Conservation (phyloP, 2,888 invertebrate genomes). For the Drosophila lacicola region DNA sequence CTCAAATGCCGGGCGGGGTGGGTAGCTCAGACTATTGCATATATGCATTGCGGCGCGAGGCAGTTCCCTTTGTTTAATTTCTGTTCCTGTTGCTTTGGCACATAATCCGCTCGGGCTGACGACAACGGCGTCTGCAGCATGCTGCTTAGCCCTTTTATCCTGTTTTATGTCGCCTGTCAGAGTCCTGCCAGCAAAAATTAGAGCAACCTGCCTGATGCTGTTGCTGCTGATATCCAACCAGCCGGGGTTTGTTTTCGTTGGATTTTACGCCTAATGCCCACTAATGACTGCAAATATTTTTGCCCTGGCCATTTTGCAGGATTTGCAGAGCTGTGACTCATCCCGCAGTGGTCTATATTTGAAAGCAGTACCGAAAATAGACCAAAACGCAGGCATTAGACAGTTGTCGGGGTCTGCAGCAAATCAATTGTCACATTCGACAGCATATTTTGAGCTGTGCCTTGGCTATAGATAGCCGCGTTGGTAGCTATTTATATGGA, state of each 20-base stretch:
- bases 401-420: constrained; percentile 56
- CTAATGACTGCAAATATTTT: constrained; percentile 79
- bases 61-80: constrained; percentile 33
- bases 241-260: constrained; percentile 41
- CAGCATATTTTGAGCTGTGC: constrained; percentile 70
- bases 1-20: constrained; percentile 1
- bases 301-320: constrained; percentile 36
- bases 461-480: constrained; percentile 60
- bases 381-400: constrained; percentile 22
- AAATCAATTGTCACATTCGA: constrained; percentile 78
- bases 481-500: constrained; percentile 55
- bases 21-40: neutral
- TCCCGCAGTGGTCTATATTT: constrained; percentile 55
- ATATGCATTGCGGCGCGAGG: constrained; percentile 5
- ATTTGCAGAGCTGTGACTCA: constrained; percentile 60
- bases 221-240: constrained; percentile 21
- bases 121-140: constrained; percentile 32
- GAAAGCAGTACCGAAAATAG: constrained; percentile 58
- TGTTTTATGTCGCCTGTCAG: constrained; percentile 70
- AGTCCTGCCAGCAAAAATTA: constrained; percentile 55
- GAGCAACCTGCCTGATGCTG: constrained; percentile 65
- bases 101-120: constrained; percentile 67
- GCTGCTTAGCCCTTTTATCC: constrained; percentile 64
- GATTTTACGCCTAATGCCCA: constrained; percentile 61
- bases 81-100: constrained; percentile 32